These are phyloP conservation scores for Drosophila falleni DNA, from an alignment of 2,888 invertebrate species.

Conservation along the genomic window DNA sequence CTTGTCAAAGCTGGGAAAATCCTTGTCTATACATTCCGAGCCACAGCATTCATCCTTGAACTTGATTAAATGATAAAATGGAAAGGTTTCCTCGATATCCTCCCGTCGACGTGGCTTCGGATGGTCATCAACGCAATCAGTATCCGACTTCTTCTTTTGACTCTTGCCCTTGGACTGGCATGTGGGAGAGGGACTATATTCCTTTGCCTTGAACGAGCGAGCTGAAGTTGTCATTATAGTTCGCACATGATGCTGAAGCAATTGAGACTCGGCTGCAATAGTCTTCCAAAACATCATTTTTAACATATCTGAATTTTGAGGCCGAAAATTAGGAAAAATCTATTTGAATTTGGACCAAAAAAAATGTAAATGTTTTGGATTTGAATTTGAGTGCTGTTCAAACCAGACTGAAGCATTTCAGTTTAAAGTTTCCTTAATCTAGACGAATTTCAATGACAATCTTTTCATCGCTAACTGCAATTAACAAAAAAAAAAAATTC, in stretches of 20 bases:
- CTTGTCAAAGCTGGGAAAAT: constrained; percentile 50
- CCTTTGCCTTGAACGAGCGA: constrained; percentile 4
- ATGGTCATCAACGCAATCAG: constrained; percentile 18
- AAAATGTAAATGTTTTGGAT: not conserved
- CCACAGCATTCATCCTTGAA: constrained; percentile 44
- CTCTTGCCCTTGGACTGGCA: not conserved
- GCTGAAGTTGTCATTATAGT: not conserved
- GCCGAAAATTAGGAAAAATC: not conserved
- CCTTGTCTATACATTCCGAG: constrained; percentile 43
- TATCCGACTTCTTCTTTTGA: not conserved
- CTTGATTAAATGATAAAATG: constrained; percentile 46
- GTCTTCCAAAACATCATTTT: constrained; percentile 30
- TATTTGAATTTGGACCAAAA: constrained; percentile 2
- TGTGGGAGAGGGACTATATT: constrained; percentile 24
- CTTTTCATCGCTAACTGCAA: not conserved
- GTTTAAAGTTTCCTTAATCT: fast-evolving
- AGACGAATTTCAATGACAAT: not conserved
- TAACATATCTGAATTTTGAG: not conserved
- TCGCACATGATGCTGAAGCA: not conserved
- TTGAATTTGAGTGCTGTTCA: constrained; percentile 1
- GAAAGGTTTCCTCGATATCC: constrained; percentile 30
- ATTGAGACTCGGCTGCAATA: not conserved
- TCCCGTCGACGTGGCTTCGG: constrained; percentile 27
- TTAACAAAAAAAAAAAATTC: too few species aligned
- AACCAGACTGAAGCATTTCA: constrained; percentile 3